A percentile compares a stretch with the other conserved stretches of the same genome.
Evolutionary conservation across 2,797 vertebrate species (phyloP).

Genomic region (Rhinophrynus dorsalis): DNA sequence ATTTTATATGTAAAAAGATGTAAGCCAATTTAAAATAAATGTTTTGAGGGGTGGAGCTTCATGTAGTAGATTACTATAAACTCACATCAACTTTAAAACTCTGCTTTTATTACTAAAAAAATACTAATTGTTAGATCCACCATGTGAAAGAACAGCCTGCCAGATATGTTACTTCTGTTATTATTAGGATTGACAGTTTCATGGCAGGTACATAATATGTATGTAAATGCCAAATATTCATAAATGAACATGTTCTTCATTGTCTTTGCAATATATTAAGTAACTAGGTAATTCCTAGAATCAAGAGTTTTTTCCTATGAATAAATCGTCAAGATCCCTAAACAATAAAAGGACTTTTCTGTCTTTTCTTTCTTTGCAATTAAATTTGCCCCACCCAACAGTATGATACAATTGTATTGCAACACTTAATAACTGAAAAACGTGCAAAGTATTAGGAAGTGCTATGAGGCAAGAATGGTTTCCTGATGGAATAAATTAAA

Average conservation of each 20-base stretch:
- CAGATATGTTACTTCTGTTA: background rate
- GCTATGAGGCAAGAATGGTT: background rate
- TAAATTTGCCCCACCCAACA: background rate
- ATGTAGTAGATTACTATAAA: too few relatives aligned
- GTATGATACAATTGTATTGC: background rate
- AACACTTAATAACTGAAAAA: background rate
- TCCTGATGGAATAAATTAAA: background rate
- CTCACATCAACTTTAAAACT: too few relatives aligned
- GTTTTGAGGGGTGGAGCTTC: too few relatives aligned
- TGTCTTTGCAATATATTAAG: background rate
- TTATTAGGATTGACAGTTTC: background rate
- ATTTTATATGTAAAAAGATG: too few relatives aligned
- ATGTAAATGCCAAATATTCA: background rate
- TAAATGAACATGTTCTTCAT: background rate
- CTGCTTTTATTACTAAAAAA: too few relatives aligned
- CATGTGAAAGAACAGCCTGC: background rate
- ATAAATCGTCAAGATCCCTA: background rate
- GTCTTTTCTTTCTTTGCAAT: background rate
- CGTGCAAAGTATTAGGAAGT: background rate
- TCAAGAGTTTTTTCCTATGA: background rate
- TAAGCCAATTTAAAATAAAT: too few relatives aligned
- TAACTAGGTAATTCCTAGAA: slow-evolving; percentile 6
- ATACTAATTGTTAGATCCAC: background rate
- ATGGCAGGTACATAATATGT: background rate
- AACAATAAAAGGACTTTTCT: background rate